Evolutionary conservation across 2,888 invertebrate genomes (phyloP).

Genomic region (Monopis laevigella): DNA sequence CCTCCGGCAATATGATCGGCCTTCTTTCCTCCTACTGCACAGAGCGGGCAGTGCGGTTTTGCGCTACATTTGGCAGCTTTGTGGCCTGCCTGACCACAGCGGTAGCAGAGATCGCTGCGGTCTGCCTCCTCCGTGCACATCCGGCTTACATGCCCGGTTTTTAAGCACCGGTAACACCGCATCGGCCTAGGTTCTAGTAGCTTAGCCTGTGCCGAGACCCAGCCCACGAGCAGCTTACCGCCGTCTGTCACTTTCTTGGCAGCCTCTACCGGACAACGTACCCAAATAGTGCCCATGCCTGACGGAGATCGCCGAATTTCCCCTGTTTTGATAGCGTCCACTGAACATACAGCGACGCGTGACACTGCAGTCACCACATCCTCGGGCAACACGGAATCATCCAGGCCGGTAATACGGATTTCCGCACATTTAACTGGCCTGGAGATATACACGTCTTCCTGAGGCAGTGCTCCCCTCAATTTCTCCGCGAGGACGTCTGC

Average conservation of each 20-base stretch:
- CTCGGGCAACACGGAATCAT: slow-evolving; percentile 3
- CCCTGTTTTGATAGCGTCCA: neutral
- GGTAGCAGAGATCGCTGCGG: slow-evolving; percentile 7
- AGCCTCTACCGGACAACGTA: slow-evolving; percentile 10
- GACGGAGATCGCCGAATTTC: neutral
- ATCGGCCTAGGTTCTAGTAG: slow-evolving; percentile 1
- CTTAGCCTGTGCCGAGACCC: slow-evolving; percentile 2
- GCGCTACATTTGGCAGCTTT: neutral
- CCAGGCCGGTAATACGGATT: slow-evolving; percentile 4
- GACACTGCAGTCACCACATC: slow-evolving; percentile 4
- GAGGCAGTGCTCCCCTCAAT: slow-evolving; percentile 11
- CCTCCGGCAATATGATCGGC: neutral
- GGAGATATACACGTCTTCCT: neutral
- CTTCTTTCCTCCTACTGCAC: neutral
- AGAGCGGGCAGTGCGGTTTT: neutral
- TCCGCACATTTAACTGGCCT: slow-evolving; percentile 9
- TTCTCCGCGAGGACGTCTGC: slow-evolving; percentile 16
- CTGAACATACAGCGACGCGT: neutral
- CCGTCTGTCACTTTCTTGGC: slow-evolving; percentile 1
- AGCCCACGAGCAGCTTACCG: slow-evolving; percentile 3
- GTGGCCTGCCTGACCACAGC: slow-evolving; percentile 2
- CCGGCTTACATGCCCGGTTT: slow-evolving; percentile 1
- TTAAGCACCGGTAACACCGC: slow-evolving; percentile 7
- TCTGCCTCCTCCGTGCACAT: neutral
- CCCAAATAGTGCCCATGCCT: neutral